These are phyloP conservation scores for Poeciliopsis presidionis DNA, from an alignment of 2,797 vertebrate species.

Conservation along the genomic window DNA sequence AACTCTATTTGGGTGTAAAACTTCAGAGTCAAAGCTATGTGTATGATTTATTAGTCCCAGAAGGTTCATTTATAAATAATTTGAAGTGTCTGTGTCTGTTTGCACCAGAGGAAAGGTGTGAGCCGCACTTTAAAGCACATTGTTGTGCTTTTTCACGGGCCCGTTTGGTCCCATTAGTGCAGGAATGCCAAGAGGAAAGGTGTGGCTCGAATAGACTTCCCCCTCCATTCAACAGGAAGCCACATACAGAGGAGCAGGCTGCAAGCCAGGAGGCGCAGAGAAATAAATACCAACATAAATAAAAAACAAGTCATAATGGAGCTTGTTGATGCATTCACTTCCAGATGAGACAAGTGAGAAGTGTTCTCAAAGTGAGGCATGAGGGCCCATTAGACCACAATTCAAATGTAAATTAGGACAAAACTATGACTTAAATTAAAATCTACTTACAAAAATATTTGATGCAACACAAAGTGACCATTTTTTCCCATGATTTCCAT, in stretches of 20 bases:
- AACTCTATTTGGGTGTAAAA: background rate
- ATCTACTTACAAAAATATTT: too few species aligned
- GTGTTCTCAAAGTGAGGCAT: too few species aligned
- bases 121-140: conserved; percentile 12
- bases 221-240: conserved; percentile 65
- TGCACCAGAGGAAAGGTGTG: conserved; percentile 46
- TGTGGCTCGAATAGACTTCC: conserved; percentile 63
- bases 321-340: too few species aligned
- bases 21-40: background rate
- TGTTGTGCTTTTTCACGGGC: background rate
- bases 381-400: too few species aligned
- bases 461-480: too few species aligned
- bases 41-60: conserved; percentile 5
- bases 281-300: background rate
- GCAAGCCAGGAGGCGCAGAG: background rate
- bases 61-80: background rate
- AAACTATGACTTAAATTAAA: too few species aligned
- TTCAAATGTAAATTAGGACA: too few species aligned
- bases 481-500: too few species aligned
- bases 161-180: conserved; percentile 40
- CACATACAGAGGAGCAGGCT: conserved; percentile 13
- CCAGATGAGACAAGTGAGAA: too few species aligned
- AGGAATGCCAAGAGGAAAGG: conserved; percentile 76
- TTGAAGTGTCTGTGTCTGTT: conserved; percentile 3
- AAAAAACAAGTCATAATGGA: background rate